A percentile compares a stretch with the other conserved stretches of the same genome.
Evolutionary conservation across 2,888 invertebrate genomes (phyloP).

Genomic region (Scaptomyza polygonia): DNA sequence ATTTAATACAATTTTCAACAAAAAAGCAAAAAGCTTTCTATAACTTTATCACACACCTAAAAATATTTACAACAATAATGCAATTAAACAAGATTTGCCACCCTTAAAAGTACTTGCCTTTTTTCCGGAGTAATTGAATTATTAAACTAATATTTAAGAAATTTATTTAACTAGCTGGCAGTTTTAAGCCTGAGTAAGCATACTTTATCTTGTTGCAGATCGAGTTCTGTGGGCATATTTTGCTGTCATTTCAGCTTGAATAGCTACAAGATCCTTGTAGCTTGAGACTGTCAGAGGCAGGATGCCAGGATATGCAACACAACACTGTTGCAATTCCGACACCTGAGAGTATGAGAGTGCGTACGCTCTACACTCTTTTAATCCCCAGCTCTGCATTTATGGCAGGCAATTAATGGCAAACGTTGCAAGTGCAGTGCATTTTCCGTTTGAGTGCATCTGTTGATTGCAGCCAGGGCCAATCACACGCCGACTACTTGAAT

Average conservation of each 20-base stretch:
- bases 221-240: slow-evolving; percentile 4
- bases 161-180: not conserved
- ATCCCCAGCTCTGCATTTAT: slow-evolving; percentile 46
- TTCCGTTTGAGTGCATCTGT: slow-evolving; percentile 27
- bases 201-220: not conserved
- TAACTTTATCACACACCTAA: not conserved
- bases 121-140: not conserved
- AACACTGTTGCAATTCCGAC: slow-evolving; percentile 28
- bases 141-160: not conserved
- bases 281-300: slow-evolving; percentile 19
- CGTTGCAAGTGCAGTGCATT: slow-evolving; percentile 29
- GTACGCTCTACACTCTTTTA: slow-evolving; percentile 20
- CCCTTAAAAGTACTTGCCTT: not conserved
- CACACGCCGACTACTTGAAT: slow-evolving; percentile 54
- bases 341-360: slow-evolving; percentile 28
- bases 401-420: slow-evolving; percentile 63
- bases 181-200: not conserved
- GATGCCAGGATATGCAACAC: slow-evolving; percentile 26
- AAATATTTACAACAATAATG: not conserved
- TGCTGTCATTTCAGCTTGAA: slow-evolving; percentile 6
- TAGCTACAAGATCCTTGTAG: slow-evolving; percentile 25
- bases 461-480: slow-evolving; percentile 58
- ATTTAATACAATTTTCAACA: slow-evolving; percentile 35
- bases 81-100: no score
- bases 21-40: not conserved